Evolutionary conservation across 2,888 invertebrate species (phyloP), one percentile per base, ranked within the genome.

Genomic region (Chorisops tibialis): DNA sequence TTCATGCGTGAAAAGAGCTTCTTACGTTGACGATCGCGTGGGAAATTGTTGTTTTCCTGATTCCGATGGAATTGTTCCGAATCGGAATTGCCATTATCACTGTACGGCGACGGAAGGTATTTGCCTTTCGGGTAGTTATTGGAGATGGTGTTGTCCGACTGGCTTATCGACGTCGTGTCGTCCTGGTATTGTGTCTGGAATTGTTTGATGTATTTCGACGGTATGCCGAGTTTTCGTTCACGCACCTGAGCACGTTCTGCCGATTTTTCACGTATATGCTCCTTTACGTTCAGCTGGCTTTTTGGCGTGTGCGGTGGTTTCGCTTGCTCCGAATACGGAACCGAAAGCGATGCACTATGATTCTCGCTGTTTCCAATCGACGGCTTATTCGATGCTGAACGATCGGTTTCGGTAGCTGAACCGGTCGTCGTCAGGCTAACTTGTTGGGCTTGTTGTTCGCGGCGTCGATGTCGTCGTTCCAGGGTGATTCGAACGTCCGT

Each of bases 401-500:
- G 85, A 68, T 91, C 91, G 0, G 90, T 91, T 73, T 91, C 91
- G 6, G 56, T 45, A 4, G 30, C 45, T 0, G 90, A 90, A 1
- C 88, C 89, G 0, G 89, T 89, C 0, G 86, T 83, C 70, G 82
- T 81, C 61, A 41, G 16, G 16, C 41, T 60, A 4, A 19, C 16
- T n/a, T 66, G 67, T 30, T 71, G 30, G 0, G 73, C 75, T 66
- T 79, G 79, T 73, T 85, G 84, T 68, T 86, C 85, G 0, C 85
- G 80, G 2, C 86, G 79, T 45, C 84, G 85, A 72, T 86, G 88
- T 11, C 90, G 82, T 24, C 87, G 85, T 71, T 91, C 91, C 61
- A 90, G 83, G 0, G 89, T 87, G 22, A 87, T 78, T 75, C 89
- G 87, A 9, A 91, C 88, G 68, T 92, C 91, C 19, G 86, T 88